Percentiles rank a stretch among this genome's conserved stretches.
Evolutionary conservation across 1,140 invertebrate genomes (phyloP).

Genomic region (Procambarus clarkii): DNA sequence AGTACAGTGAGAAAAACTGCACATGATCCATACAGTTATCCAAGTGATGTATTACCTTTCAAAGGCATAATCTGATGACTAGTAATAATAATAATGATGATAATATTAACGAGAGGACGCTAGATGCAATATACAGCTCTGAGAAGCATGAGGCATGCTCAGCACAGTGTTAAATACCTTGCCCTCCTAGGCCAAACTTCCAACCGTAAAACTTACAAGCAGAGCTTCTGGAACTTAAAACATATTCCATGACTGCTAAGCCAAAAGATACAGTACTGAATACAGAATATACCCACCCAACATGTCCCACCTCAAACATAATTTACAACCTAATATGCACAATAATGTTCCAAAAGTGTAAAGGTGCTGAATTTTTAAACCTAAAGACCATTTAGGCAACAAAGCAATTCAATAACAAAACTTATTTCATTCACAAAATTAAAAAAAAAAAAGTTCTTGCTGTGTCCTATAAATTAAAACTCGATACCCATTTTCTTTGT

Average conservation of each 20-base stretch:
- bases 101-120: constrained; percentile 54
- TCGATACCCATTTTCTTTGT: neutral
- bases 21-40: constrained; percentile 44
- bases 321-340: constrained; percentile 49
- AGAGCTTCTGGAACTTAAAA: neutral
- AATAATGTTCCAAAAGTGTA: constrained; percentile 14
- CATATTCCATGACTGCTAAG: constrained; percentile 23
- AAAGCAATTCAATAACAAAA: neutral
- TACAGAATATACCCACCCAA: constrained; percentile 22
- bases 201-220: neutral
- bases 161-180: constrained; percentile 27
- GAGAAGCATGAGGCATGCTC: constrained; percentile 44
- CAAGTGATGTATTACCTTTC: constrained; percentile 49
- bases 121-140: constrained; percentile 58
- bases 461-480: neutral
- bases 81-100: constrained; percentile 54
- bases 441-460: neutral
- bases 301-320: constrained; percentile 39
- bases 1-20: constrained; percentile 49
- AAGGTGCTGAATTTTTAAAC: neutral
- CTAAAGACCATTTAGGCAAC: neutral
- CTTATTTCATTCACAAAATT: neutral
- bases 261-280: too few relatives aligned
- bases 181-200: neutral
- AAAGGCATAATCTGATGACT: constrained; percentile 54